These are phyloP conservation scores for Carterocephalus palaemon DNA, from an alignment of 2,888 invertebrate genomes.

Conservation along the genomic window DNA sequence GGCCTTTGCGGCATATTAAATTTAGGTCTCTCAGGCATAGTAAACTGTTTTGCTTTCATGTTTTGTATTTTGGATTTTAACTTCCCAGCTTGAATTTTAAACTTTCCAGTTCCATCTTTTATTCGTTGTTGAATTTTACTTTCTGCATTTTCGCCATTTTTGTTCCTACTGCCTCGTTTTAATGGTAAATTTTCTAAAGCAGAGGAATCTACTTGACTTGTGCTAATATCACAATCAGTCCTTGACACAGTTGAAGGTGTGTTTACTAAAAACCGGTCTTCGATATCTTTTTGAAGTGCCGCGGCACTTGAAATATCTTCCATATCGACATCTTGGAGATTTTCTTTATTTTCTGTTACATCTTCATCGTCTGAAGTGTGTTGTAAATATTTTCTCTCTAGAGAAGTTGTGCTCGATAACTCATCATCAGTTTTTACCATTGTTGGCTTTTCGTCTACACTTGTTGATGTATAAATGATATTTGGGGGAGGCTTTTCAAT, in stretches of 20 bases:
- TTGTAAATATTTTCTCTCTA: slow-evolving; percentile 68
- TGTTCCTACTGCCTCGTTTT: slow-evolving; percentile 77
- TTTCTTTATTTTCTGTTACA: slow-evolving; percentile 54
- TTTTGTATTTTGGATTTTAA: slow-evolving; percentile 83
- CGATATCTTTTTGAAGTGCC: slow-evolving; percentile 81
- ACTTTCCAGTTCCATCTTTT: slow-evolving; percentile 83
- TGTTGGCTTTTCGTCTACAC: slow-evolving; percentile 56
- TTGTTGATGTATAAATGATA: slow-evolving; percentile 60
- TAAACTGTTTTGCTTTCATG: slow-evolving; percentile 78
- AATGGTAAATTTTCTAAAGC: slow-evolving; percentile 81
- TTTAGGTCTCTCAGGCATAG: slow-evolving; percentile 77
- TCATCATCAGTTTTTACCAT: slow-evolving; percentile 71
- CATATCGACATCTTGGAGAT: slow-evolving; percentile 43
- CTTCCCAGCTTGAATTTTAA: slow-evolving; percentile 85
- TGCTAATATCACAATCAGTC: slow-evolving; percentile 82
- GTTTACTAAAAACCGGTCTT: slow-evolving; percentile 80
- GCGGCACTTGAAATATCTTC: slow-evolving; percentile 65
- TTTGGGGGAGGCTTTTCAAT: slow-evolving; percentile 83
- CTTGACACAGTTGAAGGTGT: slow-evolving; percentile 80
- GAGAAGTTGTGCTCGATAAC: slow-evolving; percentile 70
- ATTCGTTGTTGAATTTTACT: slow-evolving; percentile 82
- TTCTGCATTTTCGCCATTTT: slow-evolving; percentile 71
- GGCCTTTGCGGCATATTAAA: slow-evolving; percentile 79
- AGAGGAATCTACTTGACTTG: slow-evolving; percentile 83
- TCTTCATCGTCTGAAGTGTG: slow-evolving; percentile 76